phyloP scores from a whole-genome alignment of 2,113 vertebrate genomes.

The Anhinga rufa region DNA sequence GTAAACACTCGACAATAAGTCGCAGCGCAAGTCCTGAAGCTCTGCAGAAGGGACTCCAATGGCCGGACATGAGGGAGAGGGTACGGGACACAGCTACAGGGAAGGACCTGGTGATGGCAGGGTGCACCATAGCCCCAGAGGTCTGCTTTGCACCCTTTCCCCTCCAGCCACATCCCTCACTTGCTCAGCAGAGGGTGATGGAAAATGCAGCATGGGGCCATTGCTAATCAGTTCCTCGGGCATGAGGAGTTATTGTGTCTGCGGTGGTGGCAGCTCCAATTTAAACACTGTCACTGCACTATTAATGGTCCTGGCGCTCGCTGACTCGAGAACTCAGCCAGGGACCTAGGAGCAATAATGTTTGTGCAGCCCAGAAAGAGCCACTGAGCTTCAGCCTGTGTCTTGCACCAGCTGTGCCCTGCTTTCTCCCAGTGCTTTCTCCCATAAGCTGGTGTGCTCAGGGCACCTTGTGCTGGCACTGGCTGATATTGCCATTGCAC shows the following conservation, averaged over 20 bases:
- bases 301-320: neutral
- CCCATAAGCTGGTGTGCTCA: neutral
- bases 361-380: neutral
- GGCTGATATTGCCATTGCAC: neutral
- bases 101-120: neutral
- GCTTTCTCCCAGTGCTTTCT: neutral
- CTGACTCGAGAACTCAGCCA: neutral
- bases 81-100: neutral
- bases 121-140: neutral
- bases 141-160: neutral
- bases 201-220: neutral
- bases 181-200: neutral
- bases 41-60: constrained; percentile 12
- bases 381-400: neutral
- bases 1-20: constrained; percentile 60
- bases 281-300: constrained; percentile 16
- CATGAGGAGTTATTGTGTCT: constrained; percentile 22
- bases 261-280: constrained; percentile 6
- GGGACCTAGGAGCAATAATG: neutral
- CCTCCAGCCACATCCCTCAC: neutral
- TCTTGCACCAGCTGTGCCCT: accelerated
- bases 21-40: neutral
- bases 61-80: neutral
- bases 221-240: neutral
- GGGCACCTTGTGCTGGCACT: neutral